A percentile compares a stretch with the other conserved stretches of the same genome.
Conservation (phyloP, 2,797 vertebrate species). For the Sarcoramphus papa region DNA sequence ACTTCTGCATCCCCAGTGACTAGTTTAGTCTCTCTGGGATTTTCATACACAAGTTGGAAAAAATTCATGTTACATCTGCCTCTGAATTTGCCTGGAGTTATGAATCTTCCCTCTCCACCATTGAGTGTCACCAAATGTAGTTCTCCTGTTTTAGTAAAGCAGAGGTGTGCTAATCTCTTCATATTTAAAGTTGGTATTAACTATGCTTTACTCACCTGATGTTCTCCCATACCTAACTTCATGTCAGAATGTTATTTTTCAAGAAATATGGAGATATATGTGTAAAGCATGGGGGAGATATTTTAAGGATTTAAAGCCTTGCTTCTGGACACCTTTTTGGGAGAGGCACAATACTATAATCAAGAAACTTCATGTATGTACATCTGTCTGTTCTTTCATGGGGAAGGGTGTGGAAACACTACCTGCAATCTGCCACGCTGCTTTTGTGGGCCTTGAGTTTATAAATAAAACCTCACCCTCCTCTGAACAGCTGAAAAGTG, state of each 20-base stretch:
- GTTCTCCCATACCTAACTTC: neutral
- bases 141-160: neutral
- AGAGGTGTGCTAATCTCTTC: neutral
- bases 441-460: neutral
- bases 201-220: neutral
- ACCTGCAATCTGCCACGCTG: neutral
- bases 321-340: neutral
- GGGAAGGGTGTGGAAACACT: neutral
- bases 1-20: neutral
- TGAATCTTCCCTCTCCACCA: neutral
- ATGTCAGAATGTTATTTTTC: neutral
- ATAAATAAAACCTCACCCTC: neutral
- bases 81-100: neutral
- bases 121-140: neutral
- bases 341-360: neutral
- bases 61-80: neutral
- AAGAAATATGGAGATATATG: neutral
- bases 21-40: conserved; percentile 32
- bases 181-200: neutral
- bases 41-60: conserved; percentile 1
- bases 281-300: neutral
- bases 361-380: neutral
- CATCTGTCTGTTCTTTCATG: neutral
- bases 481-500: neutral
- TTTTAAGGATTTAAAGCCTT: neutral